Evolutionary conservation across 2,113 vertebrate species (phyloP), one percentile per base, ranked within the genome.

Genomic region (Lophius piscatorius): DNA sequence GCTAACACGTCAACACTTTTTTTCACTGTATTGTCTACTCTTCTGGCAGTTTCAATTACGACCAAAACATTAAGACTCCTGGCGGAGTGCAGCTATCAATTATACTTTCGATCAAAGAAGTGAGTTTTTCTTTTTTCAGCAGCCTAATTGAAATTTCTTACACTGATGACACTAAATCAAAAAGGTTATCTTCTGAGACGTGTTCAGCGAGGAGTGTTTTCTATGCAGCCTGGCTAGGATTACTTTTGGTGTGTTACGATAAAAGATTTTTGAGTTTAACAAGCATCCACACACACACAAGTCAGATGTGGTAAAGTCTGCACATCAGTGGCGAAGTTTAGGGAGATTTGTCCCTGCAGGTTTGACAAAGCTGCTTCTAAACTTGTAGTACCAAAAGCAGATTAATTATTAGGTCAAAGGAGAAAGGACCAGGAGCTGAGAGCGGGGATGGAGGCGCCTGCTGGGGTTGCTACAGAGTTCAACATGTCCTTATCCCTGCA

Each of bases 351-450:
- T 74, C 34, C 12, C 18, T 35, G 44, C 29, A 65, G 52, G 50
- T 68, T n/a, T 23, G 50, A 47, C 45, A 82, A 81, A 85, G 62
- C 78, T 73, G 74, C 74, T 77, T 70, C 62, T 63, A 40, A 71
- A 63, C 49, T 72, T 70, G 57, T 69, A 83, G 81, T 20, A 45
- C 60, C 34, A 52, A 48, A 82, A 85, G 83, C 74, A 61, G 80
- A 71, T 83, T 89, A 72, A 87, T 90, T 83, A 82, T 72, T 76
- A 44, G 82, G 76, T 70, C 73, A 83, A 79, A 84, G 57, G 66
- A 84, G 71, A 84, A 82, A 81, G 69, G 51, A 2, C 28, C 46
- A 46, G 4, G 1, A 48, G 40, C 33, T 26, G 8, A 16, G 28
- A 7, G 33, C 55, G 35, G n/a, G n/a, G n/a, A n/a, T n/a, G 54